phyloP scores from a whole-genome alignment of 1,140 invertebrate genomes.

The Drosophila cardini region DNA sequence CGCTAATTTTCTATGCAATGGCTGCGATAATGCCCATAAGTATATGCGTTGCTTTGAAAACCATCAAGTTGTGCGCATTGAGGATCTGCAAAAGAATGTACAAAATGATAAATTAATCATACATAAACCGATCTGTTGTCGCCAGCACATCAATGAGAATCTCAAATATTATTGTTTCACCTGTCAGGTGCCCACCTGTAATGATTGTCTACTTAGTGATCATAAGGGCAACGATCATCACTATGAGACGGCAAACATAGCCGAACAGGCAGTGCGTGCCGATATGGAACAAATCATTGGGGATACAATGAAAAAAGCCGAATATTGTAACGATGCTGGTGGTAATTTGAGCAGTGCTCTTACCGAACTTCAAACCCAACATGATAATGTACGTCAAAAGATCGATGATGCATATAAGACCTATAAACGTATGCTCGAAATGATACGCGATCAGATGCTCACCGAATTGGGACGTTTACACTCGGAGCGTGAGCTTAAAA shows the following conservation, averaged over 20 bases:
- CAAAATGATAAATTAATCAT: slow-evolving; percentile 89
- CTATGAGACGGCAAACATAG: slow-evolving; percentile 91
- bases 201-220: slow-evolving; percentile 91
- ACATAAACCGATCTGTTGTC: slow-evolving; percentile 93
- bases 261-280: slow-evolving; percentile 90
- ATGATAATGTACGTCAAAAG: slow-evolving; percentile 92
- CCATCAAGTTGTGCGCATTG: slow-evolving; percentile 94
- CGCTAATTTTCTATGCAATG: slow-evolving; percentile 95
- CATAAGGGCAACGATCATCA: slow-evolving; percentile 92
- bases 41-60: slow-evolving; percentile 97
- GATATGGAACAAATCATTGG: slow-evolving; percentile 90
- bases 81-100: slow-evolving; percentile 91
- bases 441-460: slow-evolving; percentile 90
- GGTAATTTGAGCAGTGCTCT: slow-evolving; percentile 90
- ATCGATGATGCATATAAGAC: slow-evolving; percentile 94
- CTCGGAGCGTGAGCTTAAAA: slow-evolving; percentile 92
- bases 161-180: slow-evolving; percentile 93
- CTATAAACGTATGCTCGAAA: slow-evolving; percentile 93
- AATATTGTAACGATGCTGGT: slow-evolving; percentile 90
- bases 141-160: slow-evolving; percentile 90
- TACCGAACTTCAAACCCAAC: slow-evolving; percentile 93
- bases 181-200: slow-evolving; percentile 93
- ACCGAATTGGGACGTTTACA: slow-evolving; percentile 92
- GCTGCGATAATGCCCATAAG: slow-evolving; percentile 97
- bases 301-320: slow-evolving; percentile 89